Percentiles rank a stretch among this genome's conserved stretches.
These are phyloP conservation scores for Tinamus major DNA, from an alignment of 2,797 vertebrate genomes.

Conservation along the genomic window DNA sequence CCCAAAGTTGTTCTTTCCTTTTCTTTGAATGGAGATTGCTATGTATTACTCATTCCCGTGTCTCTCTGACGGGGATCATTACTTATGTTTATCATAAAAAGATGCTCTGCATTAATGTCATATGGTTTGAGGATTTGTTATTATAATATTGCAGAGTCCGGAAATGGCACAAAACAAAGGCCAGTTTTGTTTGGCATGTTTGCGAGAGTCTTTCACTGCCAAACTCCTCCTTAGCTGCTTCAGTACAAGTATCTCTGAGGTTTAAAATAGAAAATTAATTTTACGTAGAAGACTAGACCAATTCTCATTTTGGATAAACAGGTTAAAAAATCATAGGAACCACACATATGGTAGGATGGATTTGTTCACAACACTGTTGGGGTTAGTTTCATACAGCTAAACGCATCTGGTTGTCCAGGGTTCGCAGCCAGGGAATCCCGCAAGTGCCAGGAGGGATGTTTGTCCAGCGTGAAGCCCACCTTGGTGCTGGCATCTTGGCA, in stretches of 20 bases:
- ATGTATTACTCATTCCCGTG: conserved; percentile 44
- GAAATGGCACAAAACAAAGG: conserved; percentile 69
- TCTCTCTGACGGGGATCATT: conserved; percentile 57
- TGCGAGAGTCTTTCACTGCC: conserved; percentile 45
- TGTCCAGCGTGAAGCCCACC: neutral
- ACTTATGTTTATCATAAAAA: conserved; percentile 68
- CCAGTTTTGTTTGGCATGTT: conserved; percentile 66
- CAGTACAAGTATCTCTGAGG: neutral
- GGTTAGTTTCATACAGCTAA: neutral
- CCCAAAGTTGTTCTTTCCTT: conserved; percentile 51
- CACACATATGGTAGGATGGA: neutral
- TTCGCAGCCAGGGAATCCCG: neutral
- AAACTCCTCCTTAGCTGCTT: conserved; percentile 47
- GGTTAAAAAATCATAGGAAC: neutral
- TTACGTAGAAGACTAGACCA: neutral
- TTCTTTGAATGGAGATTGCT: conserved; percentile 55
- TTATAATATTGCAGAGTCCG: conserved; percentile 40
- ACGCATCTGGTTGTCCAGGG: neutral
- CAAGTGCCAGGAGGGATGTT: neutral
- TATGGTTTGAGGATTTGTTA: conserved; percentile 63
- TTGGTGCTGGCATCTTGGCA: neutral
- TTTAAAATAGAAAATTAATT: conserved; percentile 56
- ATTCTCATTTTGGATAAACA: neutral
- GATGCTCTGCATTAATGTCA: conserved; percentile 66
- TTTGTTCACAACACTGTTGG: neutral